Evolutionary conservation across 2,113 vertebrate species (phyloP), one percentile per base, ranked within the genome.

Genomic region (Vombatus ursinus): DNA sequence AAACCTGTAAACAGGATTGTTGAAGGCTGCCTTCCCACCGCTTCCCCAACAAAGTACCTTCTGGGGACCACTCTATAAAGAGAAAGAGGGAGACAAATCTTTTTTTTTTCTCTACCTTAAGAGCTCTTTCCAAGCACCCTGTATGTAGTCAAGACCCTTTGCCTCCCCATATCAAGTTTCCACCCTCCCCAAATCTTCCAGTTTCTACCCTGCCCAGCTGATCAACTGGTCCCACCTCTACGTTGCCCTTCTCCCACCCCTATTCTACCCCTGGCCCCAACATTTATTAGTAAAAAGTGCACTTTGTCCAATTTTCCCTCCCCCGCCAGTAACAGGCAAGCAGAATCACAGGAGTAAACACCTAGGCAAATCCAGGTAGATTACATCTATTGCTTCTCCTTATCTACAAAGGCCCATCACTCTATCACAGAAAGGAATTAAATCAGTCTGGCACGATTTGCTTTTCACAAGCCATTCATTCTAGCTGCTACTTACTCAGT

Each of bases 261-360:
- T 0, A 0, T 12, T 6, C 0, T 3, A 23, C 28, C 4, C 22
- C 2, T 0, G 28, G 1, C 28, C 89, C 4, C 0, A 3, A 8
- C 52, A 8, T 31, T n/a, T 89, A 12, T 89, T 90, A 28, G 3
- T 22, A 52, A 90, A 37, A 22, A 37, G 22, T 1, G 1, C 6
- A 14, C 54, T 52, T 28, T 31, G 91, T 84, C n/a, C 68, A 44
- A 68, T 12, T n/a, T 68, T 94, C 89, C 25, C 26, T 49, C 61
- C 94, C 84, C 48, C 2, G 44, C 8, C 23, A 54, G 0, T 51
- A 16, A 8, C 16, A 91, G 52, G 91, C 11, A 28, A 52, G 26
- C 14, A 90, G 28, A 2, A 8, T 52, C 50, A 26, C 0, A 52
- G 0, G 22, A 16, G 37, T 6, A 92, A 19, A 49, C 26, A 84